Evolutionary conservation across 2,888 invertebrate genomes (phyloP).

Genomic region (Junonia oenone): DNA sequence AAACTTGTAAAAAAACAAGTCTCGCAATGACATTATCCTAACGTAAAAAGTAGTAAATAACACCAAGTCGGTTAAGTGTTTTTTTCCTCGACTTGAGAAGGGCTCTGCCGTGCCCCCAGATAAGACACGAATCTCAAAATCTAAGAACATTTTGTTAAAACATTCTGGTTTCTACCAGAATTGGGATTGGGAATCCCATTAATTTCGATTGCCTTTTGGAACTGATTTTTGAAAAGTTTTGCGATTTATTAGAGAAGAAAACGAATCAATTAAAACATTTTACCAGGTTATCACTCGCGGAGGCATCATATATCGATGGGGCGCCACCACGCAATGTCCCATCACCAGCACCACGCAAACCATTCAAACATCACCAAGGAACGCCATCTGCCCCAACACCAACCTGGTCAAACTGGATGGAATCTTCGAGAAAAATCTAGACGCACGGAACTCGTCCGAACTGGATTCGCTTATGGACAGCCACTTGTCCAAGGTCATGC

Average conservation of each 20-base stretch:
- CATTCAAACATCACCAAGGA: constrained; percentile 43
- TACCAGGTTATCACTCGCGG: constrained; percentile 66
- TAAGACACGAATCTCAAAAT: too few species aligned
- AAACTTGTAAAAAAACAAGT: too few species aligned
- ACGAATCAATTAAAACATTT: background rate
- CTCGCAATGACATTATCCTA: too few species aligned
- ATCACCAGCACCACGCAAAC: constrained; percentile 43
- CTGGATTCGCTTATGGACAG: constrained; percentile 51
- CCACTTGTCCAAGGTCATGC: constrained; percentile 52
- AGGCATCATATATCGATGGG: constrained; percentile 69
- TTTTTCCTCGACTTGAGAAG: too few species aligned
- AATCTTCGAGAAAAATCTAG: constrained; percentile 12
- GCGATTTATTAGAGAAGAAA: background rate
- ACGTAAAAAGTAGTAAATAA: too few species aligned
- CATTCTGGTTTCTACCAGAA: too few species aligned
- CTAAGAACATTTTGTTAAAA: too few species aligned
- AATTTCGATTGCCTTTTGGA: too few species aligned
- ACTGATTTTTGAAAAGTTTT: too few species aligned
- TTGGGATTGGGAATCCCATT: too few species aligned
- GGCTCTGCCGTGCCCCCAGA: too few species aligned
- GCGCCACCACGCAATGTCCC: constrained; percentile 69
- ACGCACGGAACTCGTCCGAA: constrained; percentile 21
- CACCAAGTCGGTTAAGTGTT: too few species aligned
- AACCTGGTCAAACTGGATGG: constrained; percentile 17
- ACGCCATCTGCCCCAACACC: constrained; percentile 41